Evolutionary conservation across 2,113 vertebrate genomes (phyloP), one percentile per base, ranked within the genome.

Genomic region (Pseudorectes ferrugineus): DNA sequence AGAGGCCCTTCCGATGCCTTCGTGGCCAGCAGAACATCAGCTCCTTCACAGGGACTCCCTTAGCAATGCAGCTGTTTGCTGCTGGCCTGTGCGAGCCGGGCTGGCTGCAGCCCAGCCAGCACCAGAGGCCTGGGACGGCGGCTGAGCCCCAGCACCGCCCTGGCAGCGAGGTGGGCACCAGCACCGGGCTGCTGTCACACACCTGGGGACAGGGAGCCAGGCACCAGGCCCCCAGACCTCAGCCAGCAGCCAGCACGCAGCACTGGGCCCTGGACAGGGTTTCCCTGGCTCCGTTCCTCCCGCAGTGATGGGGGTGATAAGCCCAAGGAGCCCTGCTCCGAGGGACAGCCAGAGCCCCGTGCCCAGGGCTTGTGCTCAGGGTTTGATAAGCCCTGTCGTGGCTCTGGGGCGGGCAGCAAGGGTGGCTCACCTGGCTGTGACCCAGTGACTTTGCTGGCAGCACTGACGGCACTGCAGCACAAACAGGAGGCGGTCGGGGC

Each of bases 11-110:
- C 38, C 0, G 0, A 5, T 5, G 31, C 45, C 46, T 24, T 12
- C 28, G 1, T 0, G 2, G 68, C 28, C 68, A 10, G 38, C 35
- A 36, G n/a, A 17, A 28, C 0, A 0, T 8, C 51, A 4, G 61
- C 46, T 78, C 5, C 71, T 74, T 61, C 25, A 1, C 0, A 1
- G 36, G 42, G 14, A 9, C 19, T n/a, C 26, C 62, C 71, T 42
- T 1, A 45, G 66, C 28, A 2, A 24, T 21, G 25, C 2, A 0
- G 4, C 4, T 6, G 6, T 28, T 38, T 1, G 1, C 16, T 17
- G 55, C n/a, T 1, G 2, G 38, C 7, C 7, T 0, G 1, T 7
- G 57, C 1, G 31, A 75, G 55, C 79, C 21, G 6, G 10, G 4
- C 70, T n/a, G 54, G 57, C 38, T 25, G 12, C 65, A 55, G 28